Evolutionary conservation across 2,797 vertebrate species (phyloP), one percentile per base, ranked within the genome.

Genomic region (Anguilla anguilla): DNA sequence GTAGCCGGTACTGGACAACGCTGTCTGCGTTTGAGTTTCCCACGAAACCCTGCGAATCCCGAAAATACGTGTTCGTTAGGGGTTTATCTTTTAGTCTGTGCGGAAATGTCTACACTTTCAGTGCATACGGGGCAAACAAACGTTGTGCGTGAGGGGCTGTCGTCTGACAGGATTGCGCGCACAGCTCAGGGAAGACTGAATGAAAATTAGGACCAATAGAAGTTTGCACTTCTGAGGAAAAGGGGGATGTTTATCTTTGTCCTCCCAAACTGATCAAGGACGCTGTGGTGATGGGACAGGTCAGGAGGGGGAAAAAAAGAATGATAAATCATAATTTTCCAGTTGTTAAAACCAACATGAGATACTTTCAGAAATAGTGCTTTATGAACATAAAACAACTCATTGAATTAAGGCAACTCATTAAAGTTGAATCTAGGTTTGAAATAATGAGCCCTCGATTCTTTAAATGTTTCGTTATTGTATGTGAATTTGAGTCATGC

Each of bases 1-100:
- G 96, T 64, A 99, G 97, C 88, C 97, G 97, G 90, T 97, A 96
- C 89, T 96, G 95, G 51, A 99, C 94, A 0, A 99, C 98, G n/a
- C 96, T 98, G 95, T 99, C 98, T 17, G 98, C 97, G 53, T 99
- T 99, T 35, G 93, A 95, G 91, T 99, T 99, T 57, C 98, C 98
- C 89, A 96, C 93, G 93, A 99, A 98, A 10, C 96, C 97, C 98
- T 99, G 86, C 3, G 92, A 93, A 64, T 31, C 31, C 69, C 9
- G 10, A 28, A 67, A 67, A 57, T 17, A 19, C n/a, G 22, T 67
- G n/a, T 67, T 10, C 61, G 13, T 57, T 7, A 25, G 61, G 0
- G 25, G 6, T 7, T 28, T n/a, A 25, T n/a, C 61, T 25, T 61
- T 22, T 61, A 59, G 61, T 4, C 22, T 17, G 3, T 61, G 59